Evolutionary conservation across 2,888 invertebrate genomes (phyloP), one percentile per base, ranked within the genome.

Genomic region (Eristalinus sepulchralis): DNA sequence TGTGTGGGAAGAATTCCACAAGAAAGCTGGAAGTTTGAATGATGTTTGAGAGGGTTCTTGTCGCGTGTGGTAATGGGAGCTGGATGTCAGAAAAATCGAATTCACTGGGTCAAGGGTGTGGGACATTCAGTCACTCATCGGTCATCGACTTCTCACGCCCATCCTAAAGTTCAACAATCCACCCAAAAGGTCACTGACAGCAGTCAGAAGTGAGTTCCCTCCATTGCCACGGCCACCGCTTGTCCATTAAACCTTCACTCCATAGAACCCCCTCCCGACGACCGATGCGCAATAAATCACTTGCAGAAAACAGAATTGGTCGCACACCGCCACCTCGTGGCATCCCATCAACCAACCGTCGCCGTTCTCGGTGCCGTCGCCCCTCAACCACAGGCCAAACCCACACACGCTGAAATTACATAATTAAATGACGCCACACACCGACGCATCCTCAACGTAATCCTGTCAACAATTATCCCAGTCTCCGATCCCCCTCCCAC

Each of bases 391-490:
- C 34, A 34, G n/a, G 1, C 17, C 24, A 31, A 22, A 24, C 47
- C 36, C 6, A n/a, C 34, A 64, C 47, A 67, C 39, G 31, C 47
- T n/a, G 47, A 55, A 64, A 80, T 72, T 81, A 59, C 84, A 84
- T 68, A 81, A 80, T 72, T 77, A 80, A 84, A 71, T 67, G 39
- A 70, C 71, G 57, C 66, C 64, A 80, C 39, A 71, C 83, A 75
- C 73, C 66, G 70, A 75, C 64, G 80, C 68, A 33, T 64, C 22
- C 67, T 20, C 72, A 73, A 63, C 63, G 55, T 55, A 78, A 60
- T 83, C 70, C 83, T 84, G 75, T 80, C 79, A 80, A 84, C 83
- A 84, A 84, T 84, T 75, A 79, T 75, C 77, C 72, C 78, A 78
- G 47, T 17, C 47, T 47, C 53, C 66, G 17, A 47, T 34, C 36